Conservation (phyloP, 1,140 invertebrate genomes). For the Drosophila tropicalis region DNA sequence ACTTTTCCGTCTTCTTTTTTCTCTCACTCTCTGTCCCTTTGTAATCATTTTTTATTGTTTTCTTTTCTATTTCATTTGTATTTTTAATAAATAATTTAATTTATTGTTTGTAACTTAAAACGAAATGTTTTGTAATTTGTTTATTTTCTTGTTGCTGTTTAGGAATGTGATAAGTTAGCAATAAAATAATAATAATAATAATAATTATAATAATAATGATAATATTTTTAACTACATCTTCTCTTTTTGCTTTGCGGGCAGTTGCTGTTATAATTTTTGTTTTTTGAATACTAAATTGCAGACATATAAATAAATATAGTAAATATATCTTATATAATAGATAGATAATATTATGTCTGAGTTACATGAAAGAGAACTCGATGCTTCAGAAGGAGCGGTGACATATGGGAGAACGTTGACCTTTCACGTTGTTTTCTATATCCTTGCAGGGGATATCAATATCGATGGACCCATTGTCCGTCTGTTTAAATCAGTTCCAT, state of each 20-base stretch:
- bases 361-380: constrained; percentile 12
- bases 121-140: constrained; percentile 55
- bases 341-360: constrained; percentile 29
- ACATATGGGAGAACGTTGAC: not conserved
- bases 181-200: constrained; percentile 37
- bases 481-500: too few relatives aligned
- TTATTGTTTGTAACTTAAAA: constrained; percentile 71
- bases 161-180: constrained; percentile 70
- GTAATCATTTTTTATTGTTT: constrained; percentile 15
- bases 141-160: constrained; percentile 21
- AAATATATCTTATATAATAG: constrained; percentile 21
- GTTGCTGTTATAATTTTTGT: constrained; percentile 39
- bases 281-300: constrained; percentile 38
- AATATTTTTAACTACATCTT: constrained; percentile 26
- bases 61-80: constrained; percentile 27
- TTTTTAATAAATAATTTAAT: constrained; percentile 81
- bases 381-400: not conserved
- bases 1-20: constrained; percentile 10
- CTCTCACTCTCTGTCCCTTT: constrained; percentile 13
- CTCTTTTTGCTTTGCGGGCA: constrained; percentile 44
- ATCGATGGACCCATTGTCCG: too few relatives aligned
- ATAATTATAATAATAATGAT: constrained; percentile 31
- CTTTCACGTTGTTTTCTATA: not conserved
- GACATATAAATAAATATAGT: constrained; percentile 18
- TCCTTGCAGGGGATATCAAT: too few relatives aligned